These are phyloP conservation scores for Papilio protenor DNA, from an alignment of 2,888 invertebrate genomes.

Conservation along the genomic window DNA sequence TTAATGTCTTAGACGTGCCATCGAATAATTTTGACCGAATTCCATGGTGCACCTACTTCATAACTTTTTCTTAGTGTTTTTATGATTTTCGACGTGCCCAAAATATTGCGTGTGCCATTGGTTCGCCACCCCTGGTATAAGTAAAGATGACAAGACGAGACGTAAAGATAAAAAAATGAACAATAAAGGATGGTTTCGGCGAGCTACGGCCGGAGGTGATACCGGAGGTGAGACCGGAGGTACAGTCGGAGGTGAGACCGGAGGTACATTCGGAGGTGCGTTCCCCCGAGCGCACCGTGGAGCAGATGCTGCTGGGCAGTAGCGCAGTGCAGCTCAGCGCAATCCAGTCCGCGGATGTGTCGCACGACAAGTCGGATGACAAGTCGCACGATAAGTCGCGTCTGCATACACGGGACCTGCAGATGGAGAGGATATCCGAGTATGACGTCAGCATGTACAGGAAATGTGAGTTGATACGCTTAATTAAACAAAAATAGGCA, in stretches of 20 bases:
- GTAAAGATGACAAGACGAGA: too few species aligned
- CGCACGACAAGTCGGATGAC: constrained; percentile 59
- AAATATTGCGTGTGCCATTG: too few species aligned
- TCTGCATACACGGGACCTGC: constrained; percentile 47
- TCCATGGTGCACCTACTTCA: too few species aligned
- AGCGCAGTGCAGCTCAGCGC: constrained; percentile 58
- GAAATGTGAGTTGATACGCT: constrained; percentile 60
- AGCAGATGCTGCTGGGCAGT: constrained; percentile 65
- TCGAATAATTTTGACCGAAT: too few species aligned
- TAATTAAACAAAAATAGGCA: background rate
- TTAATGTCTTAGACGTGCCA: too few species aligned
- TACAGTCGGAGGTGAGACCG: background rate
- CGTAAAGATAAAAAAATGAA: too few species aligned
- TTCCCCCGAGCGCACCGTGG: constrained; percentile 63
- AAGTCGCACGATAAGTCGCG: constrained; percentile 59
- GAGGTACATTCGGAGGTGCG: constrained; percentile 54
- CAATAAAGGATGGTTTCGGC: constrained; percentile 71
- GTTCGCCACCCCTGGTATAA: too few species aligned
- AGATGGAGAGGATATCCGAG: constrained; percentile 70
- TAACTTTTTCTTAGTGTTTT: too few species aligned
- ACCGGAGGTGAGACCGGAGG: background rate
- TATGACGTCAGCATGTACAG: constrained; percentile 64
- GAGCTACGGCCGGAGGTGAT: constrained; percentile 63
- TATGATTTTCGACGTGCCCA: too few species aligned
- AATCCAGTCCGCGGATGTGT: constrained; percentile 54